Evolutionary conservation across 2,797 vertebrate species (phyloP), one percentile per base, ranked within the genome.

Genomic region (Tadarida brasiliensis): DNA sequence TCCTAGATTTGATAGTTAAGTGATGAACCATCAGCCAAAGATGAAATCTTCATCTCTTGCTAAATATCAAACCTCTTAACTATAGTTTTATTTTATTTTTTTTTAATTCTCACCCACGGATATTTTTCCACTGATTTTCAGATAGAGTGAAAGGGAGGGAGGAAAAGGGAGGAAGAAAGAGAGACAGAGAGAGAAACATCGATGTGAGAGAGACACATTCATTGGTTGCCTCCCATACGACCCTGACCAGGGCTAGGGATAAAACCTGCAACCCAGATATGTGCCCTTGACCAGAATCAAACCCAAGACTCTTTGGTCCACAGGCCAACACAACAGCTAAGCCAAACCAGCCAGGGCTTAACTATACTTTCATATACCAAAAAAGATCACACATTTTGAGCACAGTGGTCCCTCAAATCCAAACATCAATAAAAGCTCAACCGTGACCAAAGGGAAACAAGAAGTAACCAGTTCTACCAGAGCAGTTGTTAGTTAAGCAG

Each of bases 1-100:
- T 82, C 26, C 74, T 51, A 92, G 68, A n/a, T 11, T 65, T 83
- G 12, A 91, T 0, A 91, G 28, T 0, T 80, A 20, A 84, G n/a
- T 88, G 26, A 93, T 67, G 56, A 89, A 63, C 44, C 28, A 93
- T 61, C 17, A 82, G 51, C 17, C 94, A 3, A 88, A 94, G 56
- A 82, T 9, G 20, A 84, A 92, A 83, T 54, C 30, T 87, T 83
- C 20, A 51, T 14, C 49, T 91, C 54, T 87, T 47, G 63, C 11
- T 78, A 94, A 87, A 83, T 87, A 90, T 76, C 82, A 80, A 90
- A 74, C n/a, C 16, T 77, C 33, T 94, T 76, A 91, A 90, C 10
- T 33, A 47, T 12, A 44, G 6, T 82, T 89, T 74, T 17, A 74
- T 14, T 44, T 44, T 44, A 44, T 44, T 44, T 44, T 5, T 44